These are phyloP conservation scores for Sinocyclocheilus rhinocerous DNA, from an alignment of 2,113 vertebrate species.

Conservation along the genomic window DNA sequence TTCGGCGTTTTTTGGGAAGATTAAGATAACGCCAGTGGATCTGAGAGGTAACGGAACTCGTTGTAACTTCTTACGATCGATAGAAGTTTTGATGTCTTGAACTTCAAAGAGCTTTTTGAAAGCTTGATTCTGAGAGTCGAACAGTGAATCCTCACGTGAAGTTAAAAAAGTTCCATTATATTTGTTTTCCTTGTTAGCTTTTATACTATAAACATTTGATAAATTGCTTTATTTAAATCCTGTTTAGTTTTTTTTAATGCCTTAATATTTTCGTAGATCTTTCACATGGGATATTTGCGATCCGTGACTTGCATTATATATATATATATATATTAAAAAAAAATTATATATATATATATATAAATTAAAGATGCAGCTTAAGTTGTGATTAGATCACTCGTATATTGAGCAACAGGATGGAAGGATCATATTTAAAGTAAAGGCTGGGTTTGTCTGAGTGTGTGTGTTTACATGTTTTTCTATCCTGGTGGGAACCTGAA, in stretches of 20 bases:
- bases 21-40: background rate
- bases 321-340: too few relatives aligned
- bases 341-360: too few relatives aligned
- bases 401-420: background rate
- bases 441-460: background rate
- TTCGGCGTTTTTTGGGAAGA: background rate
- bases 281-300: background rate
- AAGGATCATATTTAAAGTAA: background rate
- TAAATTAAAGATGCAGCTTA: too few relatives aligned
- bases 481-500: too few relatives aligned
- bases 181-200: background rate
- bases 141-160: background rate
- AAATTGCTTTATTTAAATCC: background rate
- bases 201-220: background rate
- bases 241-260: background rate
- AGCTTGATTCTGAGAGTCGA: background rate
- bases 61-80: background rate
- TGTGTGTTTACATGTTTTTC: background rate
- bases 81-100: background rate
- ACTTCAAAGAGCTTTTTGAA: background rate
- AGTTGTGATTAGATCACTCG: background rate
- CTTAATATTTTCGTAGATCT: background rate
- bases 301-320: background rate
- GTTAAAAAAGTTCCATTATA: background rate
- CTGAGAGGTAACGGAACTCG: conserved; percentile 27